A percentile compares a stretch with the other conserved stretches of the same genome.
These are phyloP conservation scores for Gallinago undulata DNA, from an alignment of 2,113 vertebrate species.

Conservation along the genomic window DNA sequence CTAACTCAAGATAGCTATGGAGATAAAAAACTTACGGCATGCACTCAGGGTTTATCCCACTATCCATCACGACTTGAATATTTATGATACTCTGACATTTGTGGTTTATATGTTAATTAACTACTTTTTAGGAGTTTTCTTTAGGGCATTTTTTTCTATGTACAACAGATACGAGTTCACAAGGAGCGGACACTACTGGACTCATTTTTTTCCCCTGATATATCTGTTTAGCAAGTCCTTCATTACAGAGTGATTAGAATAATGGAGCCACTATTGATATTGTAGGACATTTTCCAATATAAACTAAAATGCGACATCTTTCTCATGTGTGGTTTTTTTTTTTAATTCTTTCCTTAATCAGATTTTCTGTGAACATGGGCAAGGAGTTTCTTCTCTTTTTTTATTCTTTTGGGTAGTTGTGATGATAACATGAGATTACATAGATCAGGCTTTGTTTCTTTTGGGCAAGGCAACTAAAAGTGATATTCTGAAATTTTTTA, in stretches of 20 bases:
- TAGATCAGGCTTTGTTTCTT: not conserved
- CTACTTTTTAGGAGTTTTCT: conserved; percentile 17
- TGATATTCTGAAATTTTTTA: not conserved
- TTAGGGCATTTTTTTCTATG: conserved; percentile 25
- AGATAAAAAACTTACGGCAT: conserved; percentile 54
- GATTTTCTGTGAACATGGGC: not conserved
- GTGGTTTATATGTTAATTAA: conserved; percentile 69
- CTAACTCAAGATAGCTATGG: conserved; percentile 39
- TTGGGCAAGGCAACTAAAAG: not conserved
- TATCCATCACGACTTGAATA: conserved; percentile 39
- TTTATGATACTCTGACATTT: conserved; percentile 41
- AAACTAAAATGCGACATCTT: not conserved
- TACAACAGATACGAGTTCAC: not conserved
- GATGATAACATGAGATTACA: not conserved
- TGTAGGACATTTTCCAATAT: not conserved
- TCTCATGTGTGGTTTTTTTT: not conserved
- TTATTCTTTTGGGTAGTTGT: not conserved
- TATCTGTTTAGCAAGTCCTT: not conserved
- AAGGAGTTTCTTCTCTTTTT: not conserved
- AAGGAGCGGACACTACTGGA: not conserved
- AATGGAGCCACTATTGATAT: not conserved
- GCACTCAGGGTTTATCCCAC: conserved; percentile 52
- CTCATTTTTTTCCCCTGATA: not conserved
- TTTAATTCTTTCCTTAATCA: not conserved
- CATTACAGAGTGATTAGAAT: not conserved